phyloP scores from a whole-genome alignment of 2,888 invertebrate genomes.

The Pristionchus maxplancki region DNA sequence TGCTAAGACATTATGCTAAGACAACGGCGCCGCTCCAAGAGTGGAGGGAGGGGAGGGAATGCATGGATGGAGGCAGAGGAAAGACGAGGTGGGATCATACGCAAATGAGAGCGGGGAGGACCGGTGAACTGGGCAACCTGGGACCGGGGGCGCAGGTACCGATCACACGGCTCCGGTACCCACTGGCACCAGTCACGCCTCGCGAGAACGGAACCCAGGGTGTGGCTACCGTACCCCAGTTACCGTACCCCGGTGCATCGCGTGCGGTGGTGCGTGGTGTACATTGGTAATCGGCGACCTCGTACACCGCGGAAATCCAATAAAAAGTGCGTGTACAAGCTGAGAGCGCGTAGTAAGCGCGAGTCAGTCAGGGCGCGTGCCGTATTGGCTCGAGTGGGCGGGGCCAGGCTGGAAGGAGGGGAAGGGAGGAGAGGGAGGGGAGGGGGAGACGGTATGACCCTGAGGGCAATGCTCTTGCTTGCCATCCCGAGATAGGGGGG shows the following conservation, averaged over 20 bases:
- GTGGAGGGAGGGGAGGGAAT: neutral
- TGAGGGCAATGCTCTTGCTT: constrained; percentile 1
- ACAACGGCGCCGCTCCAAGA: no score
- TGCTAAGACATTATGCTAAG: constrained; percentile 11
- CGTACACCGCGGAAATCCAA: neutral
- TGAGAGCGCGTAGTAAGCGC: neutral
- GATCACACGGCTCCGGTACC: neutral
- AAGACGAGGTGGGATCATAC: neutral
- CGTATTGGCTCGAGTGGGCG: constrained; percentile 8
- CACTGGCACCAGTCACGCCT: neutral
- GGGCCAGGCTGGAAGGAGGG: neutral
- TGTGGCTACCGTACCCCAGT: neutral
- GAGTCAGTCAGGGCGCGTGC: neutral
- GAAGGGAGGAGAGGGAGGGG: neutral
- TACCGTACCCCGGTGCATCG: neutral
- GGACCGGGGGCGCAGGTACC: no score
- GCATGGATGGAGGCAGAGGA: neutral
- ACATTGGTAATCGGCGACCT: constrained; percentile 18
- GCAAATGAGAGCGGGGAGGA: neutral
- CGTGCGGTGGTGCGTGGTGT: neutral
- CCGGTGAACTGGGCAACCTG: neutral
- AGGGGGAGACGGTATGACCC: constrained; percentile 16
- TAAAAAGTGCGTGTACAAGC: neutral
- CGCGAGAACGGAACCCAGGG: neutral
- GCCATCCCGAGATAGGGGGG: constrained; percentile 26